These are phyloP conservation scores for Gavialis gangeticus DNA, from an alignment of 2,113 vertebrate genomes.

Conservation along the genomic window DNA sequence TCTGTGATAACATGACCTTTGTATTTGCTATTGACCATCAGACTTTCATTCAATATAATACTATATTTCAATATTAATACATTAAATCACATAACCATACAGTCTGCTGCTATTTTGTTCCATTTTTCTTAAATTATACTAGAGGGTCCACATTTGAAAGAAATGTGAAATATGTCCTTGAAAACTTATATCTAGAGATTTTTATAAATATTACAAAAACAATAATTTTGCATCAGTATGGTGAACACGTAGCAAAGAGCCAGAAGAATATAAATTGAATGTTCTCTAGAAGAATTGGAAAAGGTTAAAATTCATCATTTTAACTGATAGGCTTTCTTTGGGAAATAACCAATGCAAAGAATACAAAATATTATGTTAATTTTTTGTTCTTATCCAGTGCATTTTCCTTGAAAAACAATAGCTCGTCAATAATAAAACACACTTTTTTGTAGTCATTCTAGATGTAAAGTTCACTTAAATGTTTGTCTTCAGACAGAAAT, in stretches of 20 bases:
- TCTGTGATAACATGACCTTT: conserved; percentile 69
- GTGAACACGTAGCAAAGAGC: conserved; percentile 76
- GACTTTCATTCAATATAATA: conserved; percentile 46
- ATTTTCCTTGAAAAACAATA: conserved; percentile 31
- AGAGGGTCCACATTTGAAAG: conserved; percentile 60
- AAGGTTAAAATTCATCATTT: conserved; percentile 90
- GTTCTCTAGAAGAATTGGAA: conserved; percentile 82
- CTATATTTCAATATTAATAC: conserved; percentile 71
- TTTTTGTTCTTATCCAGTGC: conserved; percentile 38
- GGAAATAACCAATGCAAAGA: conserved; percentile 77
- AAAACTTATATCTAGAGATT: conserved; percentile 70
- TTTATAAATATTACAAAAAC: conserved; percentile 83
- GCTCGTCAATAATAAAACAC: conserved; percentile 42
- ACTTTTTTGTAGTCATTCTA: conserved; percentile 38
- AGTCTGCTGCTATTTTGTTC: conserved; percentile 32
- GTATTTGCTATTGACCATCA: conserved; percentile 69
- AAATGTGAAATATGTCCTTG: conserved; percentile 75
- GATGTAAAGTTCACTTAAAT: conserved; percentile 28
- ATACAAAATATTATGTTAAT: conserved; percentile 81
- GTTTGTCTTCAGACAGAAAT: background rate
- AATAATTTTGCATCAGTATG: conserved; percentile 85
- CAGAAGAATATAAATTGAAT: conserved; percentile 86
- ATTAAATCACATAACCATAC: conserved; percentile 53
- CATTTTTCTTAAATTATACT: conserved; percentile 48
- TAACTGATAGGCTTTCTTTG: conserved; percentile 84